Evolutionary conservation across 2,797 vertebrate genomes (phyloP), one percentile per base, ranked within the genome.

Genomic region (Poecile montanus): DNA sequence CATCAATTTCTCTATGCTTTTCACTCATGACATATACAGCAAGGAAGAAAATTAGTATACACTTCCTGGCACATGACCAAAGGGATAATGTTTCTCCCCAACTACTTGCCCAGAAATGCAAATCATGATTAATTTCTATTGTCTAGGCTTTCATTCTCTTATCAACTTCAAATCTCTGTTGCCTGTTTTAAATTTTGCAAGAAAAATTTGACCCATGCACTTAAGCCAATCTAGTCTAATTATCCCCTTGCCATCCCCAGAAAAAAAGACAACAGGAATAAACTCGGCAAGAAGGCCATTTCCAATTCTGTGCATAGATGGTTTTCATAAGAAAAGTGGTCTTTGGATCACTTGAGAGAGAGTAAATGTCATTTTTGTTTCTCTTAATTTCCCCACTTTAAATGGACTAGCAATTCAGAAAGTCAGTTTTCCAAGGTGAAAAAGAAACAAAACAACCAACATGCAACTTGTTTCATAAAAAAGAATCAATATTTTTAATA

Each of bases 191-290:
- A 47, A 75, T 68, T 78, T 72, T 82, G 3, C 15, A 72, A 61
- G 53, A 71, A 74, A 82, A 63, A 60, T 6, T 34, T 68, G 8
- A 44, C 23, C 3, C 32, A 34, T 56, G 8, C 2, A 16, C 42
- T 80, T 77, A 61, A 66, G 5, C 5, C 0, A 4, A 40, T 23
- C 6, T 71, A 29, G 7, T 62, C 16, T 57, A 61, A 44, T 48
- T 57, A 63, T 54, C 3, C 3, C 5, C 7, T 27, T 30, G 22
- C 5, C 5, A 3, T 25, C 1, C 8, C 12, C 9, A 4, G 32
- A 22, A 57, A 48, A 30, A 32, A 15, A 40, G 22, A 32, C 36
- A 53, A 19, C 9, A 57, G 4, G 15, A 76, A n/a, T 29, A 85
- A 87, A 22, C 7, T 25, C 4, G 0, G 0, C 51, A 68, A 54